Evolutionary conservation across 1,140 invertebrate species (phyloP), one percentile per base, ranked within the genome.

Genomic region (Drosophila nigrodunni): DNA sequence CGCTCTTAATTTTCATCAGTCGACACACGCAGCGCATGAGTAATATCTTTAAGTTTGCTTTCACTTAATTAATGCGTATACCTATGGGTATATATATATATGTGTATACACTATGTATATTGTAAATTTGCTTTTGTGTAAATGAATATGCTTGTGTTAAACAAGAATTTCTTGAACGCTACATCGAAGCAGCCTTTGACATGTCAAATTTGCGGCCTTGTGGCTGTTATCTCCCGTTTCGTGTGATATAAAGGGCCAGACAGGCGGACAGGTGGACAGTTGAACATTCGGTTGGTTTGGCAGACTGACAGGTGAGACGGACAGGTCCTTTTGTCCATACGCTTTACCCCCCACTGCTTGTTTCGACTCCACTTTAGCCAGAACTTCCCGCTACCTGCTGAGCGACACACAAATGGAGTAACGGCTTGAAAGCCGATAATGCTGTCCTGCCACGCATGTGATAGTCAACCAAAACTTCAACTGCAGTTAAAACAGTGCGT

Each of bases 41-140:
- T 76, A 80, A 88, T 88, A 47, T 67, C 80, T 80, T 80, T 66
- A 87, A 88, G 83, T 89, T 83, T 80, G 85, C 78, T 74, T 83
- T 71, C 79, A 88, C 83, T 80, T 83, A 87, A 88, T 87, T 87
- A 82, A 73, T 68, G 64, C 74, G 68, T 65, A 49, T 62, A 58
- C 57, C 72, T 47, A 49, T 39, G 21, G 15, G 15, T 15, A 15
- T 15, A 15, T 15, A 15, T 30, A 30, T 6, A 30, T 35, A 46
- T n/a, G 37, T 35, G 39, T 9, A 8, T 13, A 49, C 4, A 4
- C n/a, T 37, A 13, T 50, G 8, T 49, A 52, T 30, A 25, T 55
- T 37, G 43, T n/a, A 18, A 55, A 10, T 21, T 18, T 39, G 30
- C 66, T 50, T 74, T 80, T 87, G 77, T 77, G 79, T 61, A 79